These are phyloP conservation scores for Hofmannophila pseudospretella DNA, from an alignment of 2,888 invertebrate genomes.

Conservation along the genomic window DNA sequence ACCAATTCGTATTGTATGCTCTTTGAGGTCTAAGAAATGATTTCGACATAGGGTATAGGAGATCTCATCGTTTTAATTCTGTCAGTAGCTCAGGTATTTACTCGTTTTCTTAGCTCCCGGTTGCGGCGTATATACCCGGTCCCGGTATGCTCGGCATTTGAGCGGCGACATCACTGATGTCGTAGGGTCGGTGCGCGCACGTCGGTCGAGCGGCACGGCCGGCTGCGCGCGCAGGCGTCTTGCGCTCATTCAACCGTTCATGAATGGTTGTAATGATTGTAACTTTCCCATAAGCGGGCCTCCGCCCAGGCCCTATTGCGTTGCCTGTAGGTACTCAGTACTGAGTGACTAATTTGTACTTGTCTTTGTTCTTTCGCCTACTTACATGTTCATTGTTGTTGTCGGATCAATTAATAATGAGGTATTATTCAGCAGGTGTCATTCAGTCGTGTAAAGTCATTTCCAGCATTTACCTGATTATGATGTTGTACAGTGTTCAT, in stretches of 20 bases:
- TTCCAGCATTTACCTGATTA: too few species aligned
- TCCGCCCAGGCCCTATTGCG: conserved; percentile 43
- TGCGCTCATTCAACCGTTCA: conserved; percentile 71
- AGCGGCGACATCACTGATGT: conserved; percentile 45
- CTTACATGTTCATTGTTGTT: conserved; percentile 7
- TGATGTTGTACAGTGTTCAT: too few species aligned
- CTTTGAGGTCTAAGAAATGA: conserved; percentile 3
- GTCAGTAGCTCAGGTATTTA: conserved; percentile 7
- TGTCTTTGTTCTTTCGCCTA: conserved; percentile 29
- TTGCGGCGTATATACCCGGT: conserved; percentile 15
- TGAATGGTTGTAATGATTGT: conserved; percentile 69
- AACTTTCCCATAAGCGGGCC: conserved; percentile 69
- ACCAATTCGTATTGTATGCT: conserved; percentile 19
- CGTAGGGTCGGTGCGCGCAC: conserved; percentile 46
- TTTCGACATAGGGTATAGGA: conserved; percentile 8
- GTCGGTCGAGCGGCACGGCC: conserved; percentile 30
- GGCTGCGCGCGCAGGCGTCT: conserved; percentile 47
- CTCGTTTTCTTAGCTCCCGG: conserved; percentile 16
- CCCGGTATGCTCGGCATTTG: conserved; percentile 32
- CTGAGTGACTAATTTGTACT: conserved; percentile 29
- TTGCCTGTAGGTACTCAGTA: conserved; percentile 20
- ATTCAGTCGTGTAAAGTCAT: too few species aligned
- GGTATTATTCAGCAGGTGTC: too few species aligned
- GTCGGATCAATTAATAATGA: too few species aligned
- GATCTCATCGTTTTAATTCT: conserved; percentile 6